Percentiles rank a stretch among this genome's conserved stretches.
Evolutionary conservation across 2,797 vertebrate genomes (phyloP).

Genomic region (Bradypodion pumilum): DNA sequence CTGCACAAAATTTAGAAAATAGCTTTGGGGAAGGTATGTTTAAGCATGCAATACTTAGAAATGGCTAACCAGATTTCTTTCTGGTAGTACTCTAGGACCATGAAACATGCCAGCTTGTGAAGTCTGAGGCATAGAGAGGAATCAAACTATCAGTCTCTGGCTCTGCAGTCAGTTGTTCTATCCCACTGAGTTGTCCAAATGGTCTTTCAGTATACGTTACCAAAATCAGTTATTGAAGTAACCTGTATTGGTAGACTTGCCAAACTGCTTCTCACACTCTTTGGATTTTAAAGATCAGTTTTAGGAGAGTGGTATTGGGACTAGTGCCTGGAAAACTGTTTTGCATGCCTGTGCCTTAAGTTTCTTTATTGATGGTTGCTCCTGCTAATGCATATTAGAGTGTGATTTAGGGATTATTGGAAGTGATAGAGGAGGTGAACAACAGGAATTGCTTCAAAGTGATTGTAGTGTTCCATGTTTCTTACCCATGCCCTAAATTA

Average conservation of each 20-base stretch:
- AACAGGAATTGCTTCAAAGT: background rate
- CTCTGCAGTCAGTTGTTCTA: no score
- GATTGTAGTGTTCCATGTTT: background rate
- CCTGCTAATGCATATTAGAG: background rate
- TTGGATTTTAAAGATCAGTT: background rate
- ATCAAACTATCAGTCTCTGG: no score
- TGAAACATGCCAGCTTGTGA: no score
- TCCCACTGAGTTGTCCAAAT: no score
- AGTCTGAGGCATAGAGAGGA: no score
- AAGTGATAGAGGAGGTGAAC: background rate
- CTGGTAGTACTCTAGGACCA: no score
- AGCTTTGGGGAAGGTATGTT: no score
- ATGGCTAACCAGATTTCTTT: no score
- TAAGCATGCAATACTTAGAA: no score
- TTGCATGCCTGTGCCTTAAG: background rate
- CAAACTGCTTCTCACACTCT: background rate
- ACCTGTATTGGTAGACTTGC: background rate
- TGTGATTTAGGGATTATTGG: background rate
- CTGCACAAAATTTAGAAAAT: no score
- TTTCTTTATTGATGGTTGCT: background rate
- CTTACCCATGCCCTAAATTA: background rate
- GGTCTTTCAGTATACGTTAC: background rate
- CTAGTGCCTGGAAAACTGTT: background rate
- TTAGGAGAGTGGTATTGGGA: background rate
- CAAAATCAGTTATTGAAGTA: background rate